Evolutionary conservation across 2,797 vertebrate genomes (phyloP), one percentile per base, ranked within the genome.

Genomic region (Premnoplex brunnescens): DNA sequence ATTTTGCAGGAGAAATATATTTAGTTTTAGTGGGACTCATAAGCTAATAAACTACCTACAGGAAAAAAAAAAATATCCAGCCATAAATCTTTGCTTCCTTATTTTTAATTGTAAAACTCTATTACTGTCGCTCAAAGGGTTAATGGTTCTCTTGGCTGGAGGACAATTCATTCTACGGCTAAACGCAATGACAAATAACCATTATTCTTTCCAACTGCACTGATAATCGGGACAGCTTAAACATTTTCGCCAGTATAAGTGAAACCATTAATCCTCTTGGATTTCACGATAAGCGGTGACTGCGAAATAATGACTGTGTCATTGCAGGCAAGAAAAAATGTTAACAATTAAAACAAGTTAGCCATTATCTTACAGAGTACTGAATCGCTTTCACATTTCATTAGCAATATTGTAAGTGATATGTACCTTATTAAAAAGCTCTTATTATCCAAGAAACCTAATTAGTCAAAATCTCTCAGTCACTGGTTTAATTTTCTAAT

Each of bases 191-290:
- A 99, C 99, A 99, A 99, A 99, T 99, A 99, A 99, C 99, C 99
- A 99, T 99, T 99, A 99, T 99, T 99, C 99, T 99, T 99, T 99
- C 98, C 98, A 98, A 98, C 98, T 97, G 98, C 98, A 98, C 99
- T 99, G 99, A 99, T 99, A 99, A 99, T 99, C 98, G 96, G 98
- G 99, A 99, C 99, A 99, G 99, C 98, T 99, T 99, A 98, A 99
- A 99, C 99, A 99, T 99, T 99, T 99, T 99, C 98, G 98, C 98
- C 97, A 98, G 98, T 98, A 98, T 98, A 99, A 99, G 99, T 99
- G 99, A 99, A 99, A 99, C 99, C 99, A 99, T 99, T 99, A 99
- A 99, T 99, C 99, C 99, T 99, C 98, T 94, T 97, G 96, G 99
- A 99, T 99, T 98, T 98, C 97, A 98, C 97, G 99, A 99, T 99